Evolutionary conservation across 1,140 invertebrate genomes (phyloP).

Genomic region (Scaptomyza montana): DNA sequence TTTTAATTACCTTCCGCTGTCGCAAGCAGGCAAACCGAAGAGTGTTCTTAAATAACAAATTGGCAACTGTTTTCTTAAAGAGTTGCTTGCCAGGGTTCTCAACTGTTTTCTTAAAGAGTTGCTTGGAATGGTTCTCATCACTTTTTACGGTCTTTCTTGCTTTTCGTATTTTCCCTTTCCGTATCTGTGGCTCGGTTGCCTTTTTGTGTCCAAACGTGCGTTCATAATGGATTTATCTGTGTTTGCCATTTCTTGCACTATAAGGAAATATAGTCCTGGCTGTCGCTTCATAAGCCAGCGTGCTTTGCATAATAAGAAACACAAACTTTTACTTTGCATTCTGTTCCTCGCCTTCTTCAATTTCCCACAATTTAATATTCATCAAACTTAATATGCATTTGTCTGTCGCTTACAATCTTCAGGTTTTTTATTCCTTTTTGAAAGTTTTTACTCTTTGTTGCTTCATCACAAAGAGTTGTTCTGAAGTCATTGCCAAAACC

Average conservation of each 20-base stretch:
- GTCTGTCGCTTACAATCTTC: not conserved
- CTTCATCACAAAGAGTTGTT: too few relatives aligned
- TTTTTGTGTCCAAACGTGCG: conserved; percentile 56
- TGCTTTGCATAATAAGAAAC: conserved; percentile 59
- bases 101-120: conserved; percentile 29
- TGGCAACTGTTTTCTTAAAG: conserved; percentile 27
- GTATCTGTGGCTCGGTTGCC: conserved; percentile 7
- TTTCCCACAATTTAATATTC: too few relatives aligned
- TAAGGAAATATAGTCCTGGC: conserved; percentile 38
- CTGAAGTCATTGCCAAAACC: too few relatives aligned
- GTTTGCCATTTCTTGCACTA: conserved; percentile 45
- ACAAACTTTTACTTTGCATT: conserved; percentile 25
- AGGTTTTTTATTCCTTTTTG: too few relatives aligned
- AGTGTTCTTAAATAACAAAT: conserved; percentile 22
- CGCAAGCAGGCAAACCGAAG: conserved; percentile 6
- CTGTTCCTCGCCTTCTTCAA: too few relatives aligned
- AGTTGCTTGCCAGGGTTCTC: conserved; percentile 4
- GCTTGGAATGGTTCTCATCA: conserved; percentile 12
- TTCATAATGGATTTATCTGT: conserved; percentile 61
- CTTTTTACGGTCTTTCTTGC: not conserved
- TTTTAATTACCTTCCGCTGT: conserved; percentile 48
- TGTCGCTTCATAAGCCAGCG: conserved; percentile 38
- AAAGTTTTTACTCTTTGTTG: too few relatives aligned
- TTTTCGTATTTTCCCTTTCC: not conserved
- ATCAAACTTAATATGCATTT: conserved; percentile 62